A percentile compares a stretch with the other conserved stretches of the same genome.
phyloP scores from a whole-genome alignment of 2,113 vertebrate species.

The Notechis scutatus region DNA sequence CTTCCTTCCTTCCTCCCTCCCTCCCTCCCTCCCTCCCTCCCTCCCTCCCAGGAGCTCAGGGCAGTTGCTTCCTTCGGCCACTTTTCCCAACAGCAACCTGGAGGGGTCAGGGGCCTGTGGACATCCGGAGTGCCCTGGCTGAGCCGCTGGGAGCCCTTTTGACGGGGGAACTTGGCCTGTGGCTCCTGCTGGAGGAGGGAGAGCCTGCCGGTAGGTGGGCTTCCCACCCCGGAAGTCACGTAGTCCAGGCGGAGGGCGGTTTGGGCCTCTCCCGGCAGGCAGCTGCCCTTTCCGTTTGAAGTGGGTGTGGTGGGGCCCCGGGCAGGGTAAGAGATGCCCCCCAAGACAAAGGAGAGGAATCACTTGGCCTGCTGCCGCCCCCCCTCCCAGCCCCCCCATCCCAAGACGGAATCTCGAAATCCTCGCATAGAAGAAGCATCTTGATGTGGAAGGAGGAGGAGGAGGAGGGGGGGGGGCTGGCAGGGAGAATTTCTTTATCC shows the following conservation, averaged over 20 bases:
- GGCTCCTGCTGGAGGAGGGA: neutral
- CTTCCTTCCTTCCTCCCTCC: too few species aligned
- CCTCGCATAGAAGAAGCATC: neutral
- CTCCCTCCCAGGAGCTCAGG: too few species aligned
- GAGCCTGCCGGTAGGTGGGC: neutral
- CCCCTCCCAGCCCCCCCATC: too few species aligned
- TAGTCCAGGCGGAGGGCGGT: neutral
- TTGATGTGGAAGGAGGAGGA: neutral
- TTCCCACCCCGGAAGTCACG: neutral
- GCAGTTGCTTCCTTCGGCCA: neutral
- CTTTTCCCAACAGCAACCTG: neutral
- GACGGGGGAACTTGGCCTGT: neutral
- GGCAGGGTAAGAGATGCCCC: neutral
- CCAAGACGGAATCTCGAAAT: conserved; percentile 22
- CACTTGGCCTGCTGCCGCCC: conserved; percentile 11
- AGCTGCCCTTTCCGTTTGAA: neutral
- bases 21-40: too few species aligned
- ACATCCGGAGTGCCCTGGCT: neutral
- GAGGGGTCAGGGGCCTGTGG: fast-evolving
- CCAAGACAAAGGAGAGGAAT: neutral
- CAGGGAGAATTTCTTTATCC: conserved; percentile 52
- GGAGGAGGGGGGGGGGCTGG: conserved; percentile 6
- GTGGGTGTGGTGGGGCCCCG: neutral
- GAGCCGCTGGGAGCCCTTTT: neutral
- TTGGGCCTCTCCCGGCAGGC: neutral